Conservation (phyloP, 2,113 vertebrate species). For the Chlorodrepanis virens region DNA sequence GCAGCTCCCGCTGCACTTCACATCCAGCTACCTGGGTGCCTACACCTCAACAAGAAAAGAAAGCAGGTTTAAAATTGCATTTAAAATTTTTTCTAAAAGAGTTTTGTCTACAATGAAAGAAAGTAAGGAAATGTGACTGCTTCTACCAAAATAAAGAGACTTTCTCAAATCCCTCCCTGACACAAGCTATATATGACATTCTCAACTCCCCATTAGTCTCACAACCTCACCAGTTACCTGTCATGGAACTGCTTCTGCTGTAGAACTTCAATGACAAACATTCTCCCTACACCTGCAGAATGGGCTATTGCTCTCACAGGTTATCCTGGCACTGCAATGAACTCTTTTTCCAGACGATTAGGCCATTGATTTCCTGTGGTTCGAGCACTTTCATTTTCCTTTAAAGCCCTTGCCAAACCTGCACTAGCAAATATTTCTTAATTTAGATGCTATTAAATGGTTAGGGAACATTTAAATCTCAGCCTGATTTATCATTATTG, state of each 20-base stretch:
- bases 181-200: neutral
- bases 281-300: neutral
- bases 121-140: neutral
- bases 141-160: neutral
- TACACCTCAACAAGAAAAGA: neutral
- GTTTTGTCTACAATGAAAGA: neutral
- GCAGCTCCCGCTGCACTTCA: neutral
- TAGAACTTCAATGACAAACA: neutral
- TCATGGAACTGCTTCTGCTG: neutral
- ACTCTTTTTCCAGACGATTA: slow-evolving; percentile 39
- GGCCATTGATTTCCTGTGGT: slow-evolving; percentile 30
- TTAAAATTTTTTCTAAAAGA: neutral
- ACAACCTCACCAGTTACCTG: neutral
- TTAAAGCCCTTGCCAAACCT: neutral
- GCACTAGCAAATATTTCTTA: neutral
- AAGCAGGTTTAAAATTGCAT: neutral
- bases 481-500: neutral
- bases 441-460: slow-evolving; percentile 15
- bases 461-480: neutral
- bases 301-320: neutral
- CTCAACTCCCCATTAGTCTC: neutral
- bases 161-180: neutral
- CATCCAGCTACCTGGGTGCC: neutral
- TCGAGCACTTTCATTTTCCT: neutral
- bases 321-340: neutral